These are phyloP conservation scores for Colletes latitarsis DNA, from an alignment of 1,140 invertebrate genomes.

Conservation along the genomic window DNA sequence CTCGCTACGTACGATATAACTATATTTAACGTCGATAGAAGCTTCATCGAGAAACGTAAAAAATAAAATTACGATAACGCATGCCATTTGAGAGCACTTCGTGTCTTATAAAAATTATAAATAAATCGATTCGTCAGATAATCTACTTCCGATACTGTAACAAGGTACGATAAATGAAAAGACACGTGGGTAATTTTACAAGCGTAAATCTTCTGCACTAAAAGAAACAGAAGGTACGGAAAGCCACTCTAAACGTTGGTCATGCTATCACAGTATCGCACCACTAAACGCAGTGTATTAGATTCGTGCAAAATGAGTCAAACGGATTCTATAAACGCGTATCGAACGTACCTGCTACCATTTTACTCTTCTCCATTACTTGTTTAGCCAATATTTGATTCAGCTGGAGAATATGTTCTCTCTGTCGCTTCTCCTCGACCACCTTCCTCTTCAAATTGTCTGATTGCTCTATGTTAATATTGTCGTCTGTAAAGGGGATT, in stretches of 20 bases:
- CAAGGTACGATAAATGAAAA: background rate
- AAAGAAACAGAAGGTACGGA: slow-evolving; percentile 1
- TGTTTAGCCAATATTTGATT: slow-evolving; percentile 96
- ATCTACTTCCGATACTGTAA: background rate
- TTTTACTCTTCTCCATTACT: slow-evolving; percentile 96
- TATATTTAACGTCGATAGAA: slow-evolving; percentile 15
- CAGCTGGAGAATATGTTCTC: slow-evolving; percentile 92
- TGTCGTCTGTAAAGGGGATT: slow-evolving; percentile 70
- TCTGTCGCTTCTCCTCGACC: slow-evolving; percentile 91
- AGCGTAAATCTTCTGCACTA: slow-evolving; percentile 22
- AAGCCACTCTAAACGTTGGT: slow-evolving; percentile 29
- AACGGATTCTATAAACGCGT: slow-evolving; percentile 22
- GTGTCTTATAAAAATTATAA: background rate
- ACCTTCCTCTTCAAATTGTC: slow-evolving; percentile 83
- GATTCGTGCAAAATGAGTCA: slow-evolving; percentile 62
- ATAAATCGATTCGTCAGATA: background rate
- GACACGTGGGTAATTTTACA: background rate
- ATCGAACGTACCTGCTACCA: slow-evolving; percentile 90
- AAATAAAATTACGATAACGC: slow-evolving; percentile 12
- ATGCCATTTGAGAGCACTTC: slow-evolving; percentile 30
- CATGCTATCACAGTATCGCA: slow-evolving; percentile 43
- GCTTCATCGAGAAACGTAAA: background rate
- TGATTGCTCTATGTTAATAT: slow-evolving; percentile 74
- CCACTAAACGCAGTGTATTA: slow-evolving; percentile 48
- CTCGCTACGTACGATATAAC: slow-evolving; percentile 66